Percentiles rank a stretch among this genome's conserved stretches.
phyloP scores from a whole-genome alignment of 2,113 vertebrate genomes.

The Eulemur rufifrons region DNA sequence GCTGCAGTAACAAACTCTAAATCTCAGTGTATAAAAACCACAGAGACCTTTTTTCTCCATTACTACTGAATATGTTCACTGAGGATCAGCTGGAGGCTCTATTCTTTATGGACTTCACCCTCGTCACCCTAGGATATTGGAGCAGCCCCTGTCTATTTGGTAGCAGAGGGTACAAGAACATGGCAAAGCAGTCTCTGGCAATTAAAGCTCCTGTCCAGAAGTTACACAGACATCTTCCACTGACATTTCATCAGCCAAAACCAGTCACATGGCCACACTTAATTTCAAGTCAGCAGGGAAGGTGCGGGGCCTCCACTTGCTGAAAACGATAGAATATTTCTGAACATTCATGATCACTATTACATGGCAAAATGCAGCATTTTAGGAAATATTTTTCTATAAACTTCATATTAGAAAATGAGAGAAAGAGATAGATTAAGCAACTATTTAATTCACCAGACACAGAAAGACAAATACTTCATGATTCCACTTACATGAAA shows the following conservation, averaged over 20 bases:
- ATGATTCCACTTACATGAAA: not conserved
- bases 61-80: not conserved
- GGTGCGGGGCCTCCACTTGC: not conserved
- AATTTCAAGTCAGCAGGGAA: not conserved
- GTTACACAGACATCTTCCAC: not conserved
- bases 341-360: not conserved
- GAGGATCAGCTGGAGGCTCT: not conserved
- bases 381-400: not conserved
- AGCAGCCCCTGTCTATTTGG: not conserved
- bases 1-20: not conserved
- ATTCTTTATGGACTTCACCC: not conserved
- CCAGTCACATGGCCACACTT: not conserved
- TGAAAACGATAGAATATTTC: not conserved
- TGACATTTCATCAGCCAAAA: not conserved
- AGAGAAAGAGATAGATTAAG: not conserved
- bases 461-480: not conserved
- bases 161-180: not conserved
- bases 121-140: not conserved
- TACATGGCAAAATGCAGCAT: not conserved
- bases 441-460: not conserved
- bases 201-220: not conserved
- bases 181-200: not conserved
- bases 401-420: not conserved
- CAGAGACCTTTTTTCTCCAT: rapidly evolving
- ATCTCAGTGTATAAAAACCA: not conserved